Base-by-base conservation (phyloP, 2,113 vertebrate genomes). In the Lycaon pictus region DNA sequence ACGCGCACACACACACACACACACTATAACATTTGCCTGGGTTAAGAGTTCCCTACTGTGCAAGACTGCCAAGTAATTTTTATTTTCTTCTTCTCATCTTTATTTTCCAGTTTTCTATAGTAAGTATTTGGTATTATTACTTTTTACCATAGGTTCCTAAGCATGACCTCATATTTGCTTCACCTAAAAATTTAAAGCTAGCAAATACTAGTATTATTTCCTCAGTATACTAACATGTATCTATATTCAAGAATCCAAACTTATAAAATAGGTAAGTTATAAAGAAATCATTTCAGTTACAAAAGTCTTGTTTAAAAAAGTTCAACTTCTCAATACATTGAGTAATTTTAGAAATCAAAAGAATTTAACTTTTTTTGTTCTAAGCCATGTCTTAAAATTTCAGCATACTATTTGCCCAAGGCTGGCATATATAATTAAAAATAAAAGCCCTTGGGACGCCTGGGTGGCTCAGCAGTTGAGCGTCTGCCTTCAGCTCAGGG, bases 381-480 rank as follows among this genome's bases (percentile, higher is more conserved):
- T 86, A n/a, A 62, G 65, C 13, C 12, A 58, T 67, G 15, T 62
- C 15, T 79, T 92, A 32, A 88, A 22, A 81, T 71, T 92, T 79
- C 56, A 71, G 22, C 69, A 93, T 16, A 77, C 60, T 90, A 62
- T 37, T n/a, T 83, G 25, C 32, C 58, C n/a, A 92, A 90, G 7
- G 12, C 10, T 90, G n/a, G 53, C 29, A 92, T 63, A 76, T 56
- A 92, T 22, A 85, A 96, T 87, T 89, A 93, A 77, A 96, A 96
- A 67, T 80, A 90, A 80, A 95, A 84, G 32, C 6, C 62, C n/a
- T 79, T 43, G 43, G 43, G 43, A 43, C 43, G 43, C 7, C 43
- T 43, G 43, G 43, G 43, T 43, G 43, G 43, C 43, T 43, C 43
- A 43, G 43, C 43, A 43, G 43, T 43, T 43, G 43, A 43, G 43